Percentiles rank a stretch among this genome's conserved stretches.
Evolutionary conservation across 2,888 invertebrate genomes (phyloP).

Genomic region (Rotaria socialis): DNA sequence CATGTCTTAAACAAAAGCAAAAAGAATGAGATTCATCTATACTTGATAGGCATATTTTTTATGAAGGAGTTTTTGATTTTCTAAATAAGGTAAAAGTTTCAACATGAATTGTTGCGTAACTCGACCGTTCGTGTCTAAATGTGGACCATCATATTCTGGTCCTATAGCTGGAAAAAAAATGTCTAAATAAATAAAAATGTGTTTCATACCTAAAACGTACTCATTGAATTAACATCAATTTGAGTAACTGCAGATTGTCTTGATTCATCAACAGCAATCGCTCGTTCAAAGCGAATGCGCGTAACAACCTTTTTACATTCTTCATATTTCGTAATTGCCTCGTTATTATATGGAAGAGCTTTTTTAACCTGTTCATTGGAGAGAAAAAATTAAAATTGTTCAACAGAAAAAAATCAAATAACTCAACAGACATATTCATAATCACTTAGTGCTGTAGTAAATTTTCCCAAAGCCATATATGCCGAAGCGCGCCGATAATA

Average conservation of each 20-base stretch:
- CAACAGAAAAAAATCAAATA: background rate
- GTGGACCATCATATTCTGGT: constrained; percentile 85
- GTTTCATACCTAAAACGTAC: constrained; percentile 61
- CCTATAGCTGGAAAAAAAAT: constrained; percentile 72
- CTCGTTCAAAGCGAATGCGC: constrained; percentile 88
- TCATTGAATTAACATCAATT: constrained; percentile 82
- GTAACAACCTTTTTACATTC: constrained; percentile 94
- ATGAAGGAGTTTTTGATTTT: constrained; percentile 84
- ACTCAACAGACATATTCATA: constrained; percentile 75
- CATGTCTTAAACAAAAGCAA: too few relatives aligned
- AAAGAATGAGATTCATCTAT: constrained; percentile 62
- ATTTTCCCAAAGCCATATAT: constrained; percentile 93
- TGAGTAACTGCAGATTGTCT: constrained; percentile 72
- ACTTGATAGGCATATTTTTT: constrained; percentile 83
- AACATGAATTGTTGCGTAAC: constrained; percentile 83
- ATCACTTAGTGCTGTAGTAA: constrained; percentile 88
- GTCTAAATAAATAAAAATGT: too few relatives aligned
- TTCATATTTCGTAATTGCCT: constrained; percentile 55
- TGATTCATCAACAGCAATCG: constrained; percentile 65
- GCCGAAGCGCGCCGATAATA: constrained; percentile 94
- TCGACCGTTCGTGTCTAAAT: constrained; percentile 66
- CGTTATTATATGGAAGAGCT: constrained; percentile 42
- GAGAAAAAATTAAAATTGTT: background rate
- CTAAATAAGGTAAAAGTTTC: constrained; percentile 81
- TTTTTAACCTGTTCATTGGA: constrained; percentile 8